Conservation (phyloP, 2,797 vertebrate genomes). For the Parambassis ranga region DNA sequence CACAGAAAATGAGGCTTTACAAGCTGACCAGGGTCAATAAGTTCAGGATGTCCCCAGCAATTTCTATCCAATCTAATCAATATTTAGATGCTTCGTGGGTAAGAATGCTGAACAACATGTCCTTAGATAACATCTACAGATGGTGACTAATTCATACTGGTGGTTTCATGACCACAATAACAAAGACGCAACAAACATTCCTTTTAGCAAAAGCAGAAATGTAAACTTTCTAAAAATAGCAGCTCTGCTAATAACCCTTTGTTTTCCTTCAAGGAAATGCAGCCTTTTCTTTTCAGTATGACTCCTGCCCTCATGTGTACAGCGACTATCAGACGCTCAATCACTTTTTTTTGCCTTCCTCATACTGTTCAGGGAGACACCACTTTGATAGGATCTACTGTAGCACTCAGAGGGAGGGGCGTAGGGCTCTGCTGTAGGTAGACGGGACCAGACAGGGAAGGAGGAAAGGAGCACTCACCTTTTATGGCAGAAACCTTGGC, state of each 20-base stretch:
- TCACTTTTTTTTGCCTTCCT: neutral
- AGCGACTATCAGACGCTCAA: conserved; percentile 27
- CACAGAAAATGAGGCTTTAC: neutral
- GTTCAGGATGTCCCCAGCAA: neutral
- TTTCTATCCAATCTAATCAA: neutral
- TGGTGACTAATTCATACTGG: conserved; percentile 23
- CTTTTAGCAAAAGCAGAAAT: conserved; percentile 15
- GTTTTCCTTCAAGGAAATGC: conserved; percentile 37
- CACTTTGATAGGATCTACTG: conserved; percentile 50
- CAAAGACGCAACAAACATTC: conserved; percentile 19
- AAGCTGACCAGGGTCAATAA: neutral
- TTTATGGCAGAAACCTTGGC: conserved; percentile 84
- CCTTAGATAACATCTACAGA: conserved; percentile 36
- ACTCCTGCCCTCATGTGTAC: conserved; percentile 32
- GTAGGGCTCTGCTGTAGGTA: neutral
- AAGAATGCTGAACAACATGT: conserved; percentile 16
- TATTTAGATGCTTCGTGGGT: neutral
- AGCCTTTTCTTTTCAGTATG: neutral
- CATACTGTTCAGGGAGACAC: conserved; percentile 6
- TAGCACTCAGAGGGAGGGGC: neutral
- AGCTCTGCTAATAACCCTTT: conserved; percentile 27
- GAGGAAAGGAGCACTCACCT: conserved; percentile 59
- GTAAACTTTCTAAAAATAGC: conserved; percentile 55
- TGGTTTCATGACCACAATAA: conserved; percentile 18
- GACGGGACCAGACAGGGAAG: neutral